These are phyloP conservation scores for Germaria angustata DNA, from an alignment of 2,888 invertebrate species.

Conservation along the genomic window DNA sequence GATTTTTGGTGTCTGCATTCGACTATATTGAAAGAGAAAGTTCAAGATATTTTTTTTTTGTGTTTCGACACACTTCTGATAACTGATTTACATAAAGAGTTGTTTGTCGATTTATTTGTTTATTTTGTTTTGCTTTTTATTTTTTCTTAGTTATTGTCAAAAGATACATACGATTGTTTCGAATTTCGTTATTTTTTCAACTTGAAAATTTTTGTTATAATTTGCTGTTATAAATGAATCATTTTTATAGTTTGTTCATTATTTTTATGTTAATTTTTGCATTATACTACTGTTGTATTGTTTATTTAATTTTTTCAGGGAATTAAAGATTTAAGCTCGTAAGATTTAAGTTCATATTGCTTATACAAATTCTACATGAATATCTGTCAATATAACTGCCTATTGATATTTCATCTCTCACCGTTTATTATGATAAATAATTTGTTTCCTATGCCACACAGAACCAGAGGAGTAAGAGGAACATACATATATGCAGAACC, in stretches of 20 bases:
- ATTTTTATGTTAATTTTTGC: neutral
- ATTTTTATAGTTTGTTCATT: neutral
- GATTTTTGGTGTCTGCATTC: slow-evolving; percentile 22
- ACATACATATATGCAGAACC: no score
- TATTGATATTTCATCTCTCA: no score
- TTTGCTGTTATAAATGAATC: neutral
- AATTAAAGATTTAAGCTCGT: no score
- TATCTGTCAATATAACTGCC: no score
- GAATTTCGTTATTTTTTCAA: neutral
- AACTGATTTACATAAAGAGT: slow-evolving; percentile 12
- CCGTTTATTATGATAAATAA: no score
- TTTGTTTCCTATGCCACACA: no score
- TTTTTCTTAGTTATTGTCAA: neutral
- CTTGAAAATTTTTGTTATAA: neutral
- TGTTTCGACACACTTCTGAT: slow-evolving; percentile 32
- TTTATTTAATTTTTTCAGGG: slow-evolving; percentile 27
- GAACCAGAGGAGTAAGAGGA: no score
- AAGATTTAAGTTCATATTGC: no score
- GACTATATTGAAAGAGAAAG: slow-evolving; percentile 60
- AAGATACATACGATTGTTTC: neutral
- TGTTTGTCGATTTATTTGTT: neutral
- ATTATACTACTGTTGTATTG: slow-evolving; percentile 17
- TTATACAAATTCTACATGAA: no score
- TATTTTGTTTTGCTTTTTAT: neutral
- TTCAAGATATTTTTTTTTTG: slow-evolving; percentile 27